Evolutionary conservation across 2,888 invertebrate species (phyloP).

Genomic region (Amphipoea oculea): DNA sequence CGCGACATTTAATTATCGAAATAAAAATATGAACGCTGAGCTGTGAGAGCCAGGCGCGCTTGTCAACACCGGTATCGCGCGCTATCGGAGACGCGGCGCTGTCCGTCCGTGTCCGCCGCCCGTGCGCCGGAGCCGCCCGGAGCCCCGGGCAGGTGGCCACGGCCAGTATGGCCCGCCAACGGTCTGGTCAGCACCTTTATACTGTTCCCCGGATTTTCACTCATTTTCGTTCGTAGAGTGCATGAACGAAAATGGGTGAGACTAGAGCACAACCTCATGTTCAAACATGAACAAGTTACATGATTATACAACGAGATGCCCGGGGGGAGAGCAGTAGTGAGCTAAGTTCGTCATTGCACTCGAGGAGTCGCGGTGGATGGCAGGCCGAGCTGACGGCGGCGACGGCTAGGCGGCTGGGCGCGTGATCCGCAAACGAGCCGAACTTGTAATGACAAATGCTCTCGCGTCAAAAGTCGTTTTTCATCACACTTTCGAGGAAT

Average conservation of each 20-base stretch:
- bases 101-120: neutral
- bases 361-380: neutral
- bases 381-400: neutral
- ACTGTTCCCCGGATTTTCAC: neutral
- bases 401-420: too few species aligned
- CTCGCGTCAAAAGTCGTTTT: neutral
- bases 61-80: conserved; percentile 1
- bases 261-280: neutral
- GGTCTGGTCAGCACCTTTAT: conserved; percentile 1
- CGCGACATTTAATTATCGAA: conserved; percentile 24
- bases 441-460: neutral
- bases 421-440: neutral
- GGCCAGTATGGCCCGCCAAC: neutral
- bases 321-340: neutral
- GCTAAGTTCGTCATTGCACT: neutral
- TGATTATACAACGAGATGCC: neutral
- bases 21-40: conserved; percentile 6
- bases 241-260: neutral
- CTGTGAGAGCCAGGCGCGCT: neutral
- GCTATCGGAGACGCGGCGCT: conserved; percentile 3
- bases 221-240: neutral
- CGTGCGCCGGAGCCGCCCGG: neutral
- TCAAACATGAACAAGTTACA: neutral
- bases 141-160: neutral
- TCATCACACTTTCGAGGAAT: neutral